Evolutionary conservation across 2,888 invertebrate species (phyloP), one percentile per base, ranked within the genome.

Genomic region (Conchocele bisecta): DNA sequence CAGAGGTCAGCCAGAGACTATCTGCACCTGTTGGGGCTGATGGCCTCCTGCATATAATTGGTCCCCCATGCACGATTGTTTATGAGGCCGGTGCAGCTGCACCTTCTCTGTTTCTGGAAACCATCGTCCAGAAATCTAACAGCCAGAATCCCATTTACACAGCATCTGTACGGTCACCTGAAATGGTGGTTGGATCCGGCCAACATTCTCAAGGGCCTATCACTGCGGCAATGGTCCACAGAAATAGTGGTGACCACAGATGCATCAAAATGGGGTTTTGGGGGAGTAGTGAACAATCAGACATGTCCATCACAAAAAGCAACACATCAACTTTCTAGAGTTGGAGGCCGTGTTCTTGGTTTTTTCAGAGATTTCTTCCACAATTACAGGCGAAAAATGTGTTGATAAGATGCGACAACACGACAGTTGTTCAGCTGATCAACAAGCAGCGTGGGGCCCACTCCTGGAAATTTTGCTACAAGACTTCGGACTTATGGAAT

Each of bases 391-490:
- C 42, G 13, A 37, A 59, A 41, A 37, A 26, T 20, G 63, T 72
- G 0, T 17, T 69, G 33, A 37, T 75, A 0, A 51, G 57, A 17
- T 26, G 41, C 11, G 68, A 74, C 74, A 61, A 68, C 26, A 67
- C 65, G 17, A 71, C 66, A 39, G 69, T 71, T 1, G 65, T 59
- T 15, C 54, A 48, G 11, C 74, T 71, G 37, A 42, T 71, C 20
- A 74, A 69, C 50, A 65, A 63, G 37, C 65, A 69, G 24, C 68
- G 74, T 31, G 71, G 61, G 9, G 72, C 69, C 11, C 51, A 61
- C 31, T 76, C 72, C 13, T 41, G 51, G 35, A 29, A 15, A 1
- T 42, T 74, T 7, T 70, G 66, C 41, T 33, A 54, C n/a, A 37
- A 56, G 51, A 35, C 67, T 11, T 74, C 56, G 60, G 35, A 66